Conservation (phyloP, 1,140 invertebrate genomes). For the Microplitis demolitor region DNA sequence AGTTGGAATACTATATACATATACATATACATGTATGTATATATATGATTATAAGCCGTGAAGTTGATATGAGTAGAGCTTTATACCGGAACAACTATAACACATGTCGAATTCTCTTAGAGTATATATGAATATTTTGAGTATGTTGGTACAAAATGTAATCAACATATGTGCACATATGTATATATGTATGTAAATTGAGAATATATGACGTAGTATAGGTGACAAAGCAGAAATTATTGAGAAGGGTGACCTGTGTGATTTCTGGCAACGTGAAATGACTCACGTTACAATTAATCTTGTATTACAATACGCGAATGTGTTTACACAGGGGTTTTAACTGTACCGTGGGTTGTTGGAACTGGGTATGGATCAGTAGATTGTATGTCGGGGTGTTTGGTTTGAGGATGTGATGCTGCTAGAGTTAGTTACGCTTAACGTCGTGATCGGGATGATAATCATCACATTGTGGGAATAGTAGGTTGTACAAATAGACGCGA, state of each 20-base stretch:
- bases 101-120: neutral
- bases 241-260: neutral
- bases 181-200: neutral
- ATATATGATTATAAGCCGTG: too few relatives aligned
- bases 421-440: too few relatives aligned
- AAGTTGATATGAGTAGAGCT: neutral
- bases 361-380: too few relatives aligned
- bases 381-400: too few relatives aligned
- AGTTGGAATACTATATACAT: neutral
- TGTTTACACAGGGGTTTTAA: too few relatives aligned
- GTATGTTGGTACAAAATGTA: neutral
- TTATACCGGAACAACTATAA: neutral
- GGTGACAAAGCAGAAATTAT: neutral
- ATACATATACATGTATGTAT: neutral
- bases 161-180: neutral
- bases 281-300: constrained; percentile 13
- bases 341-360: too few relatives aligned
- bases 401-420: too few relatives aligned
- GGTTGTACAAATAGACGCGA: too few relatives aligned
- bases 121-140: neutral
- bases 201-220: too few relatives aligned
- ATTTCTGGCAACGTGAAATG: neutral
- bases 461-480: too few relatives aligned
- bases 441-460: too few relatives aligned
- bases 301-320: neutral